phyloP scores from a whole-genome alignment of 2,113 vertebrate species.

The human (Homo sapiens) region GRCh38 chr2:98908501-98909000 shows the following conservation, averaged over 20 bases:
- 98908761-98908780: background rate
- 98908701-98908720: background rate
- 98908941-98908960: background rate
- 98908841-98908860: background rate
- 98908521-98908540: background rate
- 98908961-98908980: background rate
- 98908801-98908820: background rate
- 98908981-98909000: background rate
- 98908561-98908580: conserved; percentile 51
- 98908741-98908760: background rate
- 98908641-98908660: conserved; percentile 39
- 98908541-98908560: conserved; percentile 48
- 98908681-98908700: background rate
- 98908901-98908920: background rate
- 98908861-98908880: background rate
- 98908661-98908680: background rate
- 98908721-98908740: background rate
- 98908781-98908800: background rate
- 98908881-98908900: background rate
- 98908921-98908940: background rate
- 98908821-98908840: background rate
- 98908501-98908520: background rate
- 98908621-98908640: background rate
- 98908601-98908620: conserved; percentile 19
- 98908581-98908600: background rate